A percentile compares a stretch with the other conserved stretches of the same genome.
phyloP scores from a whole-genome alignment of 2,797 vertebrate genomes.

The Taeniopygia guttata region DNA sequence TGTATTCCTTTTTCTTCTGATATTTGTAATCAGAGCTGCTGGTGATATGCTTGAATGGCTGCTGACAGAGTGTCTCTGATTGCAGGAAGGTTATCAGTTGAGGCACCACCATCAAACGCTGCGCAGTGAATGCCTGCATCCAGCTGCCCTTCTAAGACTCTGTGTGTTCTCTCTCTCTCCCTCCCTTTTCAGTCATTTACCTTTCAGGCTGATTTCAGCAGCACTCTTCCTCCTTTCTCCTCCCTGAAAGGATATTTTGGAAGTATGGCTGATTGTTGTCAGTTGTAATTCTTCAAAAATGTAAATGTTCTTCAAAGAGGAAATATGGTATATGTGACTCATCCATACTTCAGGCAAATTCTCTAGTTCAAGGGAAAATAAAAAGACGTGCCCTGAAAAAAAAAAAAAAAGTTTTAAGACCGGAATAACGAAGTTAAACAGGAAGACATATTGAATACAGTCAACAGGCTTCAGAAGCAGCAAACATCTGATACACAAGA shows the following conservation, averaged over 20 bases:
- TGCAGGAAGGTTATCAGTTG: not conserved
- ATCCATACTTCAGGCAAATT: not conserved
- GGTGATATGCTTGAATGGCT: not conserved
- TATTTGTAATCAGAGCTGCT: not conserved
- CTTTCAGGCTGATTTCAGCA: not conserved
- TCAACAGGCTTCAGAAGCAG: not conserved
- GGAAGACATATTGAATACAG: not conserved
- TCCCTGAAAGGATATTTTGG: not conserved
- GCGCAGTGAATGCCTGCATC: not conserved
- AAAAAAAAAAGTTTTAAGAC: not conserved
- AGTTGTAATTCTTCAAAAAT: constrained; percentile 12
- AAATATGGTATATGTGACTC: constrained; percentile 17
- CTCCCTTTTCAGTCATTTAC: not conserved
- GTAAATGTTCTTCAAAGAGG: not conserved
- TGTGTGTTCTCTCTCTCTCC: not conserved
- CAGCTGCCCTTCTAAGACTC: not conserved
- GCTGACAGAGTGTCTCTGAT: not conserved
- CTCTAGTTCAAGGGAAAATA: constrained; percentile 25
- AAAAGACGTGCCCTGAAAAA: not conserved
- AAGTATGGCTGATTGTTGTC: not conserved
- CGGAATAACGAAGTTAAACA: not conserved
- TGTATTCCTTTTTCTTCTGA: not conserved
- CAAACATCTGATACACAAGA: not conserved
- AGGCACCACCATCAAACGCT: not conserved
- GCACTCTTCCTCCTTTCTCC: not conserved